Percentiles rank a stretch among this genome's conserved stretches.
These are phyloP conservation scores for Uria lomvia DNA, from an alignment of 2,113 vertebrate species.

Conservation along the genomic window DNA sequence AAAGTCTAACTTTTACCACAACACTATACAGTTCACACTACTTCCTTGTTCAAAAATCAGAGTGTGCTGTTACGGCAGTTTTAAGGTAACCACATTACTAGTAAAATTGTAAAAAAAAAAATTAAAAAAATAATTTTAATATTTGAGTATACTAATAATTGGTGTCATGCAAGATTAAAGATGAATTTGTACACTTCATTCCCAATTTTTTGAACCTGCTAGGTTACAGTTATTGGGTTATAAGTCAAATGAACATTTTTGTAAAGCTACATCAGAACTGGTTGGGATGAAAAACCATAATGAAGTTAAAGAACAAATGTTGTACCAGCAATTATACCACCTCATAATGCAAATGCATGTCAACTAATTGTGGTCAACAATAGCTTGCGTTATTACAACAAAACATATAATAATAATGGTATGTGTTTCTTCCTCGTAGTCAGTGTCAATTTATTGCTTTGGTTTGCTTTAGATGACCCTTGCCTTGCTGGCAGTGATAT, in stretches of 20 bases:
- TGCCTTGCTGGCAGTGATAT: neutral
- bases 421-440: neutral
- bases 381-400: neutral
- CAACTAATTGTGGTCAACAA: neutral
- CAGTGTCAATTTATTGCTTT: neutral
- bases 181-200: neutral
- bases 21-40: neutral
- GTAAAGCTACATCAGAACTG: neutral
- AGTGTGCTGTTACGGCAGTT: neutral
- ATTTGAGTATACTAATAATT: neutral
- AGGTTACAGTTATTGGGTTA: neutral
- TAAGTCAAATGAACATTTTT: neutral
- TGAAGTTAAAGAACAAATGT: neutral
- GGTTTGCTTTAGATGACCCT: neutral
- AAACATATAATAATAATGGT: neutral
- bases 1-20: neutral
- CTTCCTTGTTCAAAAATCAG: neutral
- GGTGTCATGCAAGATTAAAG: neutral
- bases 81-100: neutral
- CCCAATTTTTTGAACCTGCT: neutral
- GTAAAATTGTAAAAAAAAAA: neutral
- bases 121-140: neutral
- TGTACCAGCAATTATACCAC: neutral
- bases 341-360: neutral
- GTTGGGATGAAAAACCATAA: neutral